Percentiles rank a stretch among this genome's conserved stretches.
phyloP scores from a whole-genome alignment of 2,888 invertebrate species.

The Drosophila tripunctata region DNA sequence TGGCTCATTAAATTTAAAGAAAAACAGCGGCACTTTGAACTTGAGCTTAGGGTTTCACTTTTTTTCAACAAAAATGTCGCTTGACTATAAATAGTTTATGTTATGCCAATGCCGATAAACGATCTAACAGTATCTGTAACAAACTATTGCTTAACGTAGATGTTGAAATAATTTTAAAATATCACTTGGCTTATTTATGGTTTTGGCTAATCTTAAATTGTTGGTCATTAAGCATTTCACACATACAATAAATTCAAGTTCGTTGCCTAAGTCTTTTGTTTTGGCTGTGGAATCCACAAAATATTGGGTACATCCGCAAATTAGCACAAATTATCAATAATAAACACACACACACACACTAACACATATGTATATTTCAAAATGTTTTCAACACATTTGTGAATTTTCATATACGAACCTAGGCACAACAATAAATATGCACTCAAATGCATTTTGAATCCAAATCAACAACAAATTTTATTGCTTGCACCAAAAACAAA shows the following conservation, averaged over 20 bases:
- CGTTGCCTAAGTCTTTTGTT: constrained; percentile 75
- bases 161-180: constrained; percentile 24
- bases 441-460: constrained; percentile 59
- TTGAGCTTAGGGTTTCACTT: constrained; percentile 60
- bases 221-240: constrained; percentile 10
- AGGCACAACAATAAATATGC: constrained; percentile 63
- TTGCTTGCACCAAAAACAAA: constrained; percentile 22
- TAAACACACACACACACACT: constrained; percentile 12
- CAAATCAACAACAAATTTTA: constrained; percentile 13
- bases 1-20: constrained; percentile 33
- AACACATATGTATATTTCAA: constrained; percentile 40
- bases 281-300: constrained; percentile 5
- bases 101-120: not conserved
- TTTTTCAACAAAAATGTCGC: constrained; percentile 18
- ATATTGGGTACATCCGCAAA: constrained; percentile 26
- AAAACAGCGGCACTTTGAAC: constrained; percentile 37
- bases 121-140: not conserved
- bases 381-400: constrained; percentile 18
- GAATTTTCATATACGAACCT: constrained; percentile 61
- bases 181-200: constrained; percentile 8
- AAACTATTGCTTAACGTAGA: not conserved
- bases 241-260: constrained; percentile 47
- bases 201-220: constrained; percentile 2
- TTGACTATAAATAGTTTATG: not conserved
- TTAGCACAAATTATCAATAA: constrained; percentile 55